Percentiles rank a stretch among this genome's conserved stretches.
phyloP scores from a whole-genome alignment of 2,113 vertebrate species.

The Athene cunicularia region DNA sequence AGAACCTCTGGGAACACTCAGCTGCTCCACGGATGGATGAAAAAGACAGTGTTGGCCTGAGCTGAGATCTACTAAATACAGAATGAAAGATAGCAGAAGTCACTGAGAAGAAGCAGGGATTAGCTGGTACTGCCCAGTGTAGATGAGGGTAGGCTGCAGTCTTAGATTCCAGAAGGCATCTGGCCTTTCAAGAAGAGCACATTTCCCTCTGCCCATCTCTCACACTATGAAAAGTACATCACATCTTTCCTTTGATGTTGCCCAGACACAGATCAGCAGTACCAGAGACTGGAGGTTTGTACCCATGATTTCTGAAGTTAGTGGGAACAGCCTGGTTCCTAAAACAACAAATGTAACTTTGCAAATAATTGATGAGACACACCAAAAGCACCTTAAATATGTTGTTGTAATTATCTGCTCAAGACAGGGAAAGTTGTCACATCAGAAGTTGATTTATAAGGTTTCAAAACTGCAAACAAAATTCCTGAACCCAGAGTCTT shows the following conservation, averaged over 20 bases:
- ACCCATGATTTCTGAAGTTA: not conserved
- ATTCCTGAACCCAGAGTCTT: not conserved
- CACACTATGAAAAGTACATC: rapidly evolving
- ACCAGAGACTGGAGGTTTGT: not conserved
- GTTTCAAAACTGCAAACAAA: not conserved
- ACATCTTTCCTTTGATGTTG: not conserved
- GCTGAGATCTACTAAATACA: not conserved
- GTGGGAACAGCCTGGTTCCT: not conserved
- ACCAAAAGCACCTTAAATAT: not conserved
- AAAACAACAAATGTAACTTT: not conserved
- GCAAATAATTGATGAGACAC: not conserved
- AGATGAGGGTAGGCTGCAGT: not conserved
- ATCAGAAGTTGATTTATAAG: not conserved
- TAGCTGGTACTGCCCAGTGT: not conserved
- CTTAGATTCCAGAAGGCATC: not conserved
- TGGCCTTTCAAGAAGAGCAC: not conserved
- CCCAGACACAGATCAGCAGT: not conserved
- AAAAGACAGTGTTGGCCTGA: not conserved
- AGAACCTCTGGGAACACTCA: not conserved
- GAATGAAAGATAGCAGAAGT: not conserved
- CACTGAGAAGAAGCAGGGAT: not conserved
- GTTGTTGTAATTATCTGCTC: not conserved
- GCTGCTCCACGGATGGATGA: not conserved
- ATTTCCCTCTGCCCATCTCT: not conserved
- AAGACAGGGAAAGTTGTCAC: not conserved